phyloP scores from a whole-genome alignment of 2,797 vertebrate species.

The Delichon dasypus region DNA sequence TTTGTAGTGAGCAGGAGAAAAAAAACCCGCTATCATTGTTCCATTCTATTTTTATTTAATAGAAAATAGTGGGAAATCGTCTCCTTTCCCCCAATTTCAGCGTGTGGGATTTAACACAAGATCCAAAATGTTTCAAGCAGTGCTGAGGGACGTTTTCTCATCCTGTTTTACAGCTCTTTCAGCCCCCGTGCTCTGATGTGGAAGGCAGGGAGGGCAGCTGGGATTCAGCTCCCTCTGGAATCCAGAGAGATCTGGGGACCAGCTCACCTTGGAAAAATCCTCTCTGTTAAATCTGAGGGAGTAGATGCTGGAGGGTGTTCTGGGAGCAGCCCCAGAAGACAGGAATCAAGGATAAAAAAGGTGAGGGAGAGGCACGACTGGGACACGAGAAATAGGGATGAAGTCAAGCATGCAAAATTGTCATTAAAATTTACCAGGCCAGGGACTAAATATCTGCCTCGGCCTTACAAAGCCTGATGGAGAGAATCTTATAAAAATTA shows the following conservation, averaged over 20 bases:
- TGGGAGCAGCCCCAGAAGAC: neutral
- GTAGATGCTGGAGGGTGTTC: neutral
- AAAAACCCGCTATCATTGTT: rapidly evolving
- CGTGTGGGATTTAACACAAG: neutral
- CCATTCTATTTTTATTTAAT: neutral
- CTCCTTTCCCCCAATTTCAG: neutral
- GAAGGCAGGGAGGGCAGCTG: neutral
- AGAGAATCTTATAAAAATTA: conserved; percentile 38
- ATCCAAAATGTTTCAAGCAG: neutral
- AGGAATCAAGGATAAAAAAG: neutral
- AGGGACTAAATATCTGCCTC: conserved; percentile 24
- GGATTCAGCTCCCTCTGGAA: neutral
- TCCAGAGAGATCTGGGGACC: neutral
- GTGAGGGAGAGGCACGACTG: neutral
- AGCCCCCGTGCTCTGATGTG: neutral
- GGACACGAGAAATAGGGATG: conserved; percentile 26
- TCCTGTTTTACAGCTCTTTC: neutral
- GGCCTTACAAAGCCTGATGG: neutral
- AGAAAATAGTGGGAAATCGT: neutral
- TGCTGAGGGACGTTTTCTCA: neutral
- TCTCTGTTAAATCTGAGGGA: neutral
- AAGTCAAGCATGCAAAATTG: conserved; percentile 62
- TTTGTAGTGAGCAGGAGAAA: neutral
- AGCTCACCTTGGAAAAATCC: neutral
- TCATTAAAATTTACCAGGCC: conserved; percentile 63